A percentile compares a stretch with the other conserved stretches of the same genome.
These are phyloP conservation scores for Rhagonycha fulva DNA, from an alignment of 2,888 invertebrate species.

Conservation along the genomic window DNA sequence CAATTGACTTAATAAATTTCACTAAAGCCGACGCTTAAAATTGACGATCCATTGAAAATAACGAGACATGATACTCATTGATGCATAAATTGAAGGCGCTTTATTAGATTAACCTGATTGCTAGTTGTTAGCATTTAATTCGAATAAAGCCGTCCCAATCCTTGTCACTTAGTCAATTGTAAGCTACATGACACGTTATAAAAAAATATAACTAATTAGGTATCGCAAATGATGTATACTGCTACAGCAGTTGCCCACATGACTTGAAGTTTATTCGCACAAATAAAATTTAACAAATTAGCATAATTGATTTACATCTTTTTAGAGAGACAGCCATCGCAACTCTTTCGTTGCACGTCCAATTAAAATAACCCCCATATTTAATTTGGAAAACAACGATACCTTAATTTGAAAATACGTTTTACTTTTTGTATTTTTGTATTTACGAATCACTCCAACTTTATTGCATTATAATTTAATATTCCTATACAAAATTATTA, in stretches of 20 bases:
- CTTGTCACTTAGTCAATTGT: conserved; percentile 16
- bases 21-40: background rate
- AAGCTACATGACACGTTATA: conserved; percentile 5
- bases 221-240: background rate
- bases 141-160: conserved; percentile 18
- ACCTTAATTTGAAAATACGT: background rate
- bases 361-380: background rate
- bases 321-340: background rate
- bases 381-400: background rate
- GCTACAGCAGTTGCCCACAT: background rate
- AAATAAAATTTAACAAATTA: background rate
- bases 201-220: background rate
- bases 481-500: background rate
- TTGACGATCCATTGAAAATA: conserved; percentile 10
- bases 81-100: conserved; percentile 29
- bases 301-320: background rate
- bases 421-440: background rate
- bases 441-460: background rate
- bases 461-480: background rate
- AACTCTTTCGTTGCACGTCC: background rate
- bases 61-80: conserved; percentile 27
- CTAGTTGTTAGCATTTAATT: conserved; percentile 31
- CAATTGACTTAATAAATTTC: background rate
- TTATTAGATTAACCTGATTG: conserved; percentile 37
- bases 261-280: background rate